Evolutionary conservation across 1,140 invertebrate genomes (phyloP).

Genomic region (Ceratina calcarata): DNA sequence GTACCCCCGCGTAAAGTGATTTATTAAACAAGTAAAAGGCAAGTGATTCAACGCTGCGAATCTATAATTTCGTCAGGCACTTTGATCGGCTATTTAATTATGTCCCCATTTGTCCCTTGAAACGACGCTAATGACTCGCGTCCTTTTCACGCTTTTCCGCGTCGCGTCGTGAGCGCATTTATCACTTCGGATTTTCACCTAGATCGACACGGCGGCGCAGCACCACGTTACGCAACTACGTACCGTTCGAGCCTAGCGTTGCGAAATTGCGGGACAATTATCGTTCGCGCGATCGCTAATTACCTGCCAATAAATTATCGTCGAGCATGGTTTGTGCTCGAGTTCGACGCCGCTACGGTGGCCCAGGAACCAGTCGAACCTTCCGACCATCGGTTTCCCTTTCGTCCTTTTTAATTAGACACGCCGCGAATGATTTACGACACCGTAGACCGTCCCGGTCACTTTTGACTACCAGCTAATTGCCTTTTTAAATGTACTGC

Average conservation of each 20-base stretch:
- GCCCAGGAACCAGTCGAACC: conserved; percentile 31
- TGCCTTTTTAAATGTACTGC: conserved; percentile 17
- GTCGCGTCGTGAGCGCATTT: conserved; percentile 1
- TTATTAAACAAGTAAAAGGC: too few relatives aligned
- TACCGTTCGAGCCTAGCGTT: conserved; percentile 4
- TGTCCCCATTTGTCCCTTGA: neutral
- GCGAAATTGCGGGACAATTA: conserved; percentile 51
- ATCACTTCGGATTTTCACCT: conserved; percentile 13
- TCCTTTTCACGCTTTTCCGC: conserved; percentile 2
- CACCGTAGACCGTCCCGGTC: neutral
- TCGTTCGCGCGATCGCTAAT: conserved; percentile 52
- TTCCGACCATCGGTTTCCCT: neutral
- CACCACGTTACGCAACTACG: conserved; percentile 19
- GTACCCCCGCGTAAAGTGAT: too few relatives aligned
- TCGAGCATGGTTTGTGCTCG: neutral
- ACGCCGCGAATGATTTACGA: conserved; percentile 32
- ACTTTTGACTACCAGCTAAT: conserved; percentile 33
- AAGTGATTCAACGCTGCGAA: too few relatives aligned
- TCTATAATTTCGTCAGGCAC: neutral
- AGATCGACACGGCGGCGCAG: conserved; percentile 8
- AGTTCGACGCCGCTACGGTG: conserved; percentile 5
- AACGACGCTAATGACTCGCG: neutral
- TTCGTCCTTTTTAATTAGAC: conserved; percentile 26
- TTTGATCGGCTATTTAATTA: conserved; percentile 12
- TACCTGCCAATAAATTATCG: conserved; percentile 45